A percentile compares a stretch with the other conserved stretches of the same genome.
These are phyloP conservation scores for Sitta europaea DNA, from an alignment of 2,113 vertebrate species.

Conservation along the genomic window DNA sequence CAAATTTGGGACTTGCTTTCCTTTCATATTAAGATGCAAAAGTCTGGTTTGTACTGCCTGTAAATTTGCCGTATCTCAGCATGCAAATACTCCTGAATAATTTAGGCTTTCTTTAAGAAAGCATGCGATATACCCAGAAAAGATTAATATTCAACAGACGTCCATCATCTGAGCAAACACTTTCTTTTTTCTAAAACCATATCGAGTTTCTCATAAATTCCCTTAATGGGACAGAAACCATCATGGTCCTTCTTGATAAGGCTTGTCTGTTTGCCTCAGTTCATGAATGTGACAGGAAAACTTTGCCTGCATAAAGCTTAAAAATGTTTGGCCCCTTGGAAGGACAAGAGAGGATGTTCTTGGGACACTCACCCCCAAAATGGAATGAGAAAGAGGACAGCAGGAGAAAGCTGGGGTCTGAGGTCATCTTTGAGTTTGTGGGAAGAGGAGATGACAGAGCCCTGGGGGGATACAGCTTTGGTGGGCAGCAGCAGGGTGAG, in stretches of 20 bases:
- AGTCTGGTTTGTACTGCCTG: background rate
- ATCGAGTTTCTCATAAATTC: background rate
- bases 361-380: background rate
- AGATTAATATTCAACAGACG: conserved; percentile 39
- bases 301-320: background rate
- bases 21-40: background rate
- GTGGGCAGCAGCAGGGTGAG: background rate
- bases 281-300: background rate
- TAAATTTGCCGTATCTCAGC: background rate
- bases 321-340: background rate
- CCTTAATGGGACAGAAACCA: background rate
- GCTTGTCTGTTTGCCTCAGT: background rate
- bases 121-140: background rate
- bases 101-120: conserved; percentile 30
- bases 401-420: background rate
- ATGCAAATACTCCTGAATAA: conserved; percentile 43
- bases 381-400: background rate
- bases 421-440: background rate
- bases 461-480: background rate
- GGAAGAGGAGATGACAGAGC: background rate
- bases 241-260: background rate
- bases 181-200: background rate
- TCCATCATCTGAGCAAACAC: conserved; percentile 28
- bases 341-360: background rate
- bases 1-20: background rate